Evolutionary conservation across 92 coral and sea anemone genomes (phyloP), one percentile per base, ranked within the genome.

Genomic region (Porites divaricata): DNA sequence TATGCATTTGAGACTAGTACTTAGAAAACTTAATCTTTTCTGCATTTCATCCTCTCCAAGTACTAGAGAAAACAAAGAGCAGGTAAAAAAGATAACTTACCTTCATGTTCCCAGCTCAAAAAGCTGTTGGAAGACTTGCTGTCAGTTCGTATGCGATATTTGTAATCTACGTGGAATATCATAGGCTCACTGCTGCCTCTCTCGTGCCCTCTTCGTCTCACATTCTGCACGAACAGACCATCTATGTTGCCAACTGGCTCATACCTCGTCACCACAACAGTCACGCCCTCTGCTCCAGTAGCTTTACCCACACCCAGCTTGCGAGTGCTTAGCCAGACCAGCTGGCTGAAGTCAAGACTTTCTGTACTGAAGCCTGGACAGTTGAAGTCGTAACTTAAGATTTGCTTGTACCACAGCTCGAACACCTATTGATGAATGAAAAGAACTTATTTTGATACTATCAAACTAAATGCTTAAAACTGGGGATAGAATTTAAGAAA

Each of bases 191-290:
- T 68, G 72, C 91, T 72, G 73, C 88, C 88, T 58, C 98, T 80
- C 62, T 94, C 98, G 68, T 89, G 88, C 14, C 95, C 98, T 54
- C 94, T 75, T 58, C 88, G 82, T 50, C 67, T 89, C 57, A 96
- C 99, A 87, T 93, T 96, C 25, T 88, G 76, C 6, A 92, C 95
- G 78, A 96, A 96, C 88, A 95, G 51, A 17, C 99, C 99, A 77
- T 92, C 99, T 20, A 86, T 89, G 86, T 97, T 97, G 1, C 99
- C 99, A n/a, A 93, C 95, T 10, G 99, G 99, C 28, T 97, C 98
- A 74, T 97, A 97, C 9, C 98, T 88, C 17, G 98, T 98, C 1
- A 97, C 99, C 19, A 97, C 92, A 8, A 94, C 95, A 17, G 93
- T 92, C 84, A 91, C 92, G 13, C 96, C 95, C 63, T 86, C 81